Percentiles rank a stretch among this genome's conserved stretches.
Conservation (phyloP, 1,140 invertebrate species). For the Panonychus citri region DNA sequence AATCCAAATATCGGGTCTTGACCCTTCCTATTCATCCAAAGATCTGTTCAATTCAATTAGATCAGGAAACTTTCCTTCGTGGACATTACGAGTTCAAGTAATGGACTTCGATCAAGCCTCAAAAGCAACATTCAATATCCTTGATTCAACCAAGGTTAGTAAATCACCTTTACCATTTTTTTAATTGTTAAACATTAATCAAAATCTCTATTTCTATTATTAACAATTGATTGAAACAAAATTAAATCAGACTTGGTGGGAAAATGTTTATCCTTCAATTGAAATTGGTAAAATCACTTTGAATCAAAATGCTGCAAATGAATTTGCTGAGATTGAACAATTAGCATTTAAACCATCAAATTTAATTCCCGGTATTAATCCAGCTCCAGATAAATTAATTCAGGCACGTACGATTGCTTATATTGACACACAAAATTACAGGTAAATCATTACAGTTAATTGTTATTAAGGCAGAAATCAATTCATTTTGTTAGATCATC, state of each 20-base stretch:
- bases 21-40: conserved; percentile 63
- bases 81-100: conserved; percentile 40
- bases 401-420: conserved; percentile 72
- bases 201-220: not conserved
- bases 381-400: conserved; percentile 83
- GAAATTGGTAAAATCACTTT: conserved; percentile 72
- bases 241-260: conserved; percentile 42
- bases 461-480: not conserved
- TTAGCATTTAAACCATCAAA: conserved; percentile 76
- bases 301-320: conserved; percentile 69
- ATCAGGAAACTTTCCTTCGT: conserved; percentile 50
- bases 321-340: conserved; percentile 80
- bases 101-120: conserved; percentile 23
- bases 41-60: conserved; percentile 79
- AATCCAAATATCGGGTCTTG: conserved; percentile 18
- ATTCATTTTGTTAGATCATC: no score
- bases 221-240: conserved; percentile 34
- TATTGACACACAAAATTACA: conserved; percentile 74
- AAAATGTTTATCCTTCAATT: conserved; percentile 67
- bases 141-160: conserved; percentile 27
- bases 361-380: conserved; percentile 67
- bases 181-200: not conserved
- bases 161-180: conserved; percentile 32
- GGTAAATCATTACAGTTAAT: conserved; percentile 19
- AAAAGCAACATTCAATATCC: not conserved